Evolutionary conservation across 2,797 vertebrate genomes (phyloP), one percentile per base, ranked within the genome.

Genomic region (Denticeps clupeoides): DNA sequence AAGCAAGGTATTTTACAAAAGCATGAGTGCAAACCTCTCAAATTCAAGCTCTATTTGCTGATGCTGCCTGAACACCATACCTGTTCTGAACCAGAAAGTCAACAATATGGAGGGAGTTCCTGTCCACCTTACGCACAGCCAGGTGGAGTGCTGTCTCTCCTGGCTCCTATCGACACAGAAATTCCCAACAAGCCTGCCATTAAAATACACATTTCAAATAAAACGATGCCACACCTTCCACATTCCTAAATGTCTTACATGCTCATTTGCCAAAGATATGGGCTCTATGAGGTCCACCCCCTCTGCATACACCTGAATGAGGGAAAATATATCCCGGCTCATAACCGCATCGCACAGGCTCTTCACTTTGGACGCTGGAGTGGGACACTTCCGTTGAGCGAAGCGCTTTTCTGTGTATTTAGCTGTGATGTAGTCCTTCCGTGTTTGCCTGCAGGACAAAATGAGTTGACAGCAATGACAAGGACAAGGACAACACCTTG

Each of bases 61-160:
- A 27, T 10, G 26, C 27, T 27, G 11, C 10, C 11, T 27, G 27
- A 27, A 42, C 29, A 24, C n/a, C 71, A 63, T 55, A 89, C 94
- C 93, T 92, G 72, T 99, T 99, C 57, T 99, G 93, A 32, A 91
- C 89, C 25, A 98, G 71, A 56, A 98, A 98, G 77, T 97, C 93
- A 1, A 97, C 91, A 7, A 98, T 90, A 63, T 98, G 93, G 33
- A 98, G 90, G 1, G 93, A 98, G 50, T 92, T 92, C 24, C 94
- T 81, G 75, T 98, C 93, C 24, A 91, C 90, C 11, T 90, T 91
- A 7, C 94, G 77, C 55, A 97, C 89, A 0, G 93, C 94, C 21
- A 98, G 87, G 52, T 98, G 94, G 15, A 97, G 84, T 0, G 84
- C 91, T 0, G 93, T 97, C 71, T 97, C 94, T 0, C 90, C 94